A percentile compares a stretch with the other conserved stretches of the same genome.
Conservation (phyloP, 2,113 vertebrate species). For the Odontesthes bonariensis region DNA sequence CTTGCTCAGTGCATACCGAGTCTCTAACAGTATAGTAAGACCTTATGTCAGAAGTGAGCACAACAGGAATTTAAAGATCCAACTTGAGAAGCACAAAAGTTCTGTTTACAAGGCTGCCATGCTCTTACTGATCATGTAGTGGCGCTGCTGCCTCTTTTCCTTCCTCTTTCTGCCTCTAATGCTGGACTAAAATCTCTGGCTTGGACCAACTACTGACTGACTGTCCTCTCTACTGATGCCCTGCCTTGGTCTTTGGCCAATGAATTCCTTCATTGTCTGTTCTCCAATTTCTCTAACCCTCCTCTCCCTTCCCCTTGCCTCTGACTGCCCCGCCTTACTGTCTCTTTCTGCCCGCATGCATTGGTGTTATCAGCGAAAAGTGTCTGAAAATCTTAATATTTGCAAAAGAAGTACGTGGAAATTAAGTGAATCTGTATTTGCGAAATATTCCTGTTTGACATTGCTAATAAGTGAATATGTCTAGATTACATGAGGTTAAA, state of each 20-base stretch:
- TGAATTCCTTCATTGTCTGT: constrained; percentile 68
- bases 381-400: constrained; percentile 74
- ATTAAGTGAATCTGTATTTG: constrained; percentile 73
- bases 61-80: constrained; percentile 52
- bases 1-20: constrained; percentile 34
- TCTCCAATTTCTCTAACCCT: constrained; percentile 25
- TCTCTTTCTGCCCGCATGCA: constrained; percentile 90
- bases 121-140: constrained; percentile 53
- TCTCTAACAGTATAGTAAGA: constrained; percentile 48
- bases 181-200: constrained; percentile 75
- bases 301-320: constrained; percentile 14
- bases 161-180: constrained; percentile 51
- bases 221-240: constrained; percentile 66
- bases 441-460: constrained; percentile 76
- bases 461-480: constrained; percentile 79
- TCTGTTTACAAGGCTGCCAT: constrained; percentile 69
- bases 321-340: constrained; percentile 71
- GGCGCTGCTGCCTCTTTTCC: constrained; percentile 58
- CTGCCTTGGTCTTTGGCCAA: constrained; percentile 77
- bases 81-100: constrained; percentile 74
- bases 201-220: constrained; percentile 72
- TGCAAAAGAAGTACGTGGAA: constrained; percentile 69
- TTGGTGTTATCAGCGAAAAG: constrained; percentile 89
- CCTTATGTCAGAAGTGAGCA: constrained; percentile 62
- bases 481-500: constrained; percentile 76